Percentiles rank a stretch among this genome's conserved stretches.
phyloP scores from a whole-genome alignment of 2,797 vertebrate genomes.

The Nothura maculosa region DNA sequence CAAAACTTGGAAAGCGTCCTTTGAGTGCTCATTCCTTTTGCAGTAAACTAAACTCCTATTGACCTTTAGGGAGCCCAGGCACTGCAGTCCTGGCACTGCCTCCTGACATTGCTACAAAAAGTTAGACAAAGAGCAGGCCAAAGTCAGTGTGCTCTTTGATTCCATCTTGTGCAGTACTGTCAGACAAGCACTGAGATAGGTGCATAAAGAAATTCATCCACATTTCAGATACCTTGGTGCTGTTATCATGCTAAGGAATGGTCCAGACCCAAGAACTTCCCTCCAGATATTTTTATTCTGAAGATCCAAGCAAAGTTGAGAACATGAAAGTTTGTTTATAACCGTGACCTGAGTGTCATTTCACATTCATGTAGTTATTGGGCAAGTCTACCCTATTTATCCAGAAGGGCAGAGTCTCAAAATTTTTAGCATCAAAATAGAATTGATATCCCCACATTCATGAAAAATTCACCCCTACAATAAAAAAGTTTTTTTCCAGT shows the following conservation, averaged over 20 bases:
- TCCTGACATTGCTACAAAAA: not conserved
- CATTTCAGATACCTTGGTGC: not conserved
- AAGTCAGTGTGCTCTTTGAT: not conserved
- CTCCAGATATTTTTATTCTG: not conserved
- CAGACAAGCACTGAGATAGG: rapidly evolving
- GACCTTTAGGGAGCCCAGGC: rapidly evolving
- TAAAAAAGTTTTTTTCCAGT: not conserved
- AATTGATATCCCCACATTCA: not conserved
- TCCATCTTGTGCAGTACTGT: not conserved
- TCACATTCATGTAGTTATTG: not conserved
- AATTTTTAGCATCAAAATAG: not conserved
- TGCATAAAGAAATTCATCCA: not conserved
- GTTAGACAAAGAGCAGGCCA: not conserved
- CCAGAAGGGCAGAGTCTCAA: no score
- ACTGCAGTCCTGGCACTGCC: rapidly evolving
- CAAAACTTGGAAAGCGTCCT: rapidly evolving
- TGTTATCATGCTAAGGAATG: not conserved
- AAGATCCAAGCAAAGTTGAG: not conserved
- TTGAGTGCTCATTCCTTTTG: not conserved
- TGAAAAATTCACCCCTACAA: not conserved
- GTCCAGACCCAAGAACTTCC: not conserved
- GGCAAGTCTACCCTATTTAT: not conserved
- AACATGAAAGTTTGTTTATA: not conserved
- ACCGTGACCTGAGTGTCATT: not conserved
- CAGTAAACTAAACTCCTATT: not conserved